Evolutionary conservation across 2,113 vertebrate genomes (phyloP), one percentile per base, ranked within the genome.

Genomic region (Platysteira castanea): DNA sequence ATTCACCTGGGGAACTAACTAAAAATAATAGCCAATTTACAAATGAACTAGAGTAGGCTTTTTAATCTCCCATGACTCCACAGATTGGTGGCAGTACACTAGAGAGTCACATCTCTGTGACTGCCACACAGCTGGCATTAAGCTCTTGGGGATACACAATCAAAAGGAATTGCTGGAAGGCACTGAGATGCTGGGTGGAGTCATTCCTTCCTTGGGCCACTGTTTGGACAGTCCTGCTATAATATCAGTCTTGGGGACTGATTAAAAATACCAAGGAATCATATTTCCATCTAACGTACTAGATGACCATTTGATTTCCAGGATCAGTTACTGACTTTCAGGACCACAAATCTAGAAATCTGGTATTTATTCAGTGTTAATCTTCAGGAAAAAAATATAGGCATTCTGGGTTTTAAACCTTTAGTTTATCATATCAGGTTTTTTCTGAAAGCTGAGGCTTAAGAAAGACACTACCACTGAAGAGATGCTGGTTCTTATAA

Each of bases 11-110:
- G 56, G 73, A 94, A 84, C 65, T 91, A 91, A 93, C 87, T 87
- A 93, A 94, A 96, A 94, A 93, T 91, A 96, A 88, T 53, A 88
- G 80, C 75, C 67, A 87, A 93, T 94, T 90, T 95, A 92, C 75
- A 92, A 90, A 59, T 39, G 88, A 95, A 73, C 65, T 39, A 27
- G 39, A 84, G 64, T 46, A 90, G 63, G 75, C 10, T 82, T 92
- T 91, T 93, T 93, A 61, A 83, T 81, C 79, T 88, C 85, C 82
- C 54, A 23, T n/a, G 92, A 57, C 33, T 83, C 67, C 52, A 53
- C 37, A 86, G 75, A 76, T 61, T 1, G 0, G 71, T 80, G 67
- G 70, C 79, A 95, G 39, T 16, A 39, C 20, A 5, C 61, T 56
- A 9, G 39, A 68, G 67, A 80, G 46, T 30, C 67, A 76, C 57